phyloP scores from a whole-genome alignment of 2,888 invertebrate species.

The Tromatobia lineatoria region DNA sequence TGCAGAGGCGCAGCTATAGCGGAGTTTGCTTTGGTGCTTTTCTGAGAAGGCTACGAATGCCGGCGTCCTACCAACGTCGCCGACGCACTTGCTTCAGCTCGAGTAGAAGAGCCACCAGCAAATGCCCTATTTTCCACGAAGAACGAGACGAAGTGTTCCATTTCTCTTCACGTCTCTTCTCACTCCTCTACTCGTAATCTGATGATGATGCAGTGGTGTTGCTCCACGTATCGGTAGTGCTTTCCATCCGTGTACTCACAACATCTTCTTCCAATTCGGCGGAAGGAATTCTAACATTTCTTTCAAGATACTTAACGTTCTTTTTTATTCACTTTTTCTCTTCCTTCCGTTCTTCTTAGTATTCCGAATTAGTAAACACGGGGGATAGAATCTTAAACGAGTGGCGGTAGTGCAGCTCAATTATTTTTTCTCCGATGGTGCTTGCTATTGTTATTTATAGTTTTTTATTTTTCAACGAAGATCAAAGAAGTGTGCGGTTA shows the following conservation, averaged over 20 bases:
- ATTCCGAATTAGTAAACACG: conserved; percentile 49
- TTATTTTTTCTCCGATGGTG: conserved; percentile 23
- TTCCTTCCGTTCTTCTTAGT: not conserved
- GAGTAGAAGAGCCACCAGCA: conserved; percentile 38
- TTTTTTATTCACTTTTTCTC: not conserved
- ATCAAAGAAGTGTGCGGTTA: conserved; percentile 1
- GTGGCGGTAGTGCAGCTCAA: conserved; percentile 18
- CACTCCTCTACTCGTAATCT: conserved; percentile 7
- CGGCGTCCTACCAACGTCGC: conserved; percentile 49
- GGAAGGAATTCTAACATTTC: conserved; percentile 34
- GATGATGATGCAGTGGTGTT: conserved; percentile 15
- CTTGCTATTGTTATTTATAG: conserved; percentile 18
- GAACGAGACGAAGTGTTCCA: conserved; percentile 44
- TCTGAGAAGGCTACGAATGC: conserved; percentile 61
- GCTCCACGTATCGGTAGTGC: conserved; percentile 21
- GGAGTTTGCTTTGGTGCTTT: conserved; percentile 49
- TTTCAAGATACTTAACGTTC: conserved; percentile 18
- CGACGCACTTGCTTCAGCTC: conserved; percentile 49
- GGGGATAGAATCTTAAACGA: conserved; percentile 11
- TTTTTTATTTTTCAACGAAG: conserved; percentile 14
- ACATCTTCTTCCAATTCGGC: conserved; percentile 36
- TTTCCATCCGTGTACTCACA: not conserved
- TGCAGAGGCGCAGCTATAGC: conserved; percentile 23
- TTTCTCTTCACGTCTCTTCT: conserved; percentile 8
- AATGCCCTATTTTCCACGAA: conserved; percentile 58